phyloP scores from a whole-genome alignment of 2,113 vertebrate genomes.

The Salvelinus namaycush region DNA sequence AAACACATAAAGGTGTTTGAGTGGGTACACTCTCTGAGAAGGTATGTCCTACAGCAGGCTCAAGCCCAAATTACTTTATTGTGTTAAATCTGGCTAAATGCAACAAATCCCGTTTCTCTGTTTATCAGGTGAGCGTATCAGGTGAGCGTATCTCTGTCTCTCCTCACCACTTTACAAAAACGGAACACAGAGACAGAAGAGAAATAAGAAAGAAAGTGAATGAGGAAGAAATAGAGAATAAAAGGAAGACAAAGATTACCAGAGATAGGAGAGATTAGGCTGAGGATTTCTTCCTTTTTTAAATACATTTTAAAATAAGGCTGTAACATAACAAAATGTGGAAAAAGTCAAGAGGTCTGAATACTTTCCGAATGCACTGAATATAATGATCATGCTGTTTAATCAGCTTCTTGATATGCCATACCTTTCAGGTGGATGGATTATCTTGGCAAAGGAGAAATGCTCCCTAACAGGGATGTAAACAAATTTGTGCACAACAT shows the following conservation, averaged over 20 bases:
- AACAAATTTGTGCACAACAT: too few species aligned
- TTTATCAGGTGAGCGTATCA: conserved; percentile 44
- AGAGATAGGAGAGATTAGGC: neutral
- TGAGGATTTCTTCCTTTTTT: too few species aligned
- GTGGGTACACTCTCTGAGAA: conserved; percentile 1
- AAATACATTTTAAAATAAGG: too few species aligned
- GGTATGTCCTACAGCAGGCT: conserved; percentile 20
- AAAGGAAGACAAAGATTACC: neutral
- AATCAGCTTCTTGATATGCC: too few species aligned
- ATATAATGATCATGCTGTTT: too few species aligned
- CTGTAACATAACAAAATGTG: too few species aligned
- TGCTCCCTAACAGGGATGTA: too few species aligned
- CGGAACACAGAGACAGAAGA: neutral
- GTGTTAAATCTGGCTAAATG: conserved; percentile 36
- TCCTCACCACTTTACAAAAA: conserved; percentile 3
- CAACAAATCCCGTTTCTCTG: conserved; percentile 39
- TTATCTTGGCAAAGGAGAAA: too few species aligned
- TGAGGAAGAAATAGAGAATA: neutral
- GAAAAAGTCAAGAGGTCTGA: too few species aligned
- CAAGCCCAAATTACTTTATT: conserved; percentile 35
- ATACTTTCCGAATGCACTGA: too few species aligned
- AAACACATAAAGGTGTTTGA: conserved; percentile 35
- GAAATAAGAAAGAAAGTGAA: too few species aligned
- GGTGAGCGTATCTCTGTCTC: conserved; percentile 9
- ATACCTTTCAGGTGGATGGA: too few species aligned